Evolutionary conservation across 1,140 invertebrate genomes (phyloP), one percentile per base, ranked within the genome.

Genomic region (Neoseiulus cucumeris): DNA sequence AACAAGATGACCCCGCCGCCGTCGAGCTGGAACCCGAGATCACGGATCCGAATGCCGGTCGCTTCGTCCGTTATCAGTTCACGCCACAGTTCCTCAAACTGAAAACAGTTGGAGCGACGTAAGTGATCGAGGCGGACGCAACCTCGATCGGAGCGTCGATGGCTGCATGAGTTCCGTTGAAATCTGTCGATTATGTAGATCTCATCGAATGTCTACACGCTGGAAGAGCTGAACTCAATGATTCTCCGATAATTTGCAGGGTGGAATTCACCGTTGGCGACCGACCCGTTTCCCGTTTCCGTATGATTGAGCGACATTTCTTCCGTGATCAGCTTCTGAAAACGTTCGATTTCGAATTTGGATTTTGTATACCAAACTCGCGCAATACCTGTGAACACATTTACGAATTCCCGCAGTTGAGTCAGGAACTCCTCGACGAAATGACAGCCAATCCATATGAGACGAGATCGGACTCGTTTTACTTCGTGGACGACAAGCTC

Each of bases 261-360:
- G 90, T 98, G 64, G 94, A 98, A 76, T 98, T 98, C 77, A 87
- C 89, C 9, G 91, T 98, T 20, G 94, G 94, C 39, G 80, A 84
- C 68, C 83, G 86, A 70, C 85, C 91, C 42, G 88, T 98, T 0
- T 91, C 89, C 70, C 91, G 92, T 74, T 98, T 98, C 75, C 80
- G 93, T 51, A 98, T 98, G 94, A 96, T 98, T 70, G 94, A 98
- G 75, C 84, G 89, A 30, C 93, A 98, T 75, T 98, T 90, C 78
- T 98, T 97, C 76, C 81, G 87, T 55, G 90, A 98, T 71, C 85
- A 84, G 66, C 76, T 96, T 47, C 79, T 98, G 12, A 98, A 98
- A 78, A 94, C 89, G n/a, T 98, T 98, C 79, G 94, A 98, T 75
- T 98, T 98, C 82, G 91, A 98, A 75, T 98, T 98, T 82, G 93